phyloP scores from a whole-genome alignment of 2,888 invertebrate species.

The Hybos culiciformis region DNA sequence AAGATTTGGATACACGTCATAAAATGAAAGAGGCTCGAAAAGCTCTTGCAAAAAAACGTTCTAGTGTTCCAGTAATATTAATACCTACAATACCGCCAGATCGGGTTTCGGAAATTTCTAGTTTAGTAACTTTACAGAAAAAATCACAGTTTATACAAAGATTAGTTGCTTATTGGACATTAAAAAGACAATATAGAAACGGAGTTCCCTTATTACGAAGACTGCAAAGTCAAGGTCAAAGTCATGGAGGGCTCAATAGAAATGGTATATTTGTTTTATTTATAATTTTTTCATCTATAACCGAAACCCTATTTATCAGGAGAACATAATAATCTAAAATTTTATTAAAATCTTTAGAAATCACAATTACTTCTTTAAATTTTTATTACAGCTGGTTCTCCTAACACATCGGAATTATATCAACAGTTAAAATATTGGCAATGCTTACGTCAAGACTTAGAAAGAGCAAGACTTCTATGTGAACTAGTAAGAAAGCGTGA shows the following conservation, averaged over 20 bases:
- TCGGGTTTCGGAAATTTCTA: constrained; percentile 74
- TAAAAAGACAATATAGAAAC: constrained; percentile 87
- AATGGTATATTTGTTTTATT: constrained; percentile 41
- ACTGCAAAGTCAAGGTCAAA: constrained; percentile 50
- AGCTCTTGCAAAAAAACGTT: constrained; percentile 75
- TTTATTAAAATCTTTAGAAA: no score
- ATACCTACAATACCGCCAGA: constrained; percentile 88
- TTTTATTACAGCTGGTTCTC: constrained; percentile 27
- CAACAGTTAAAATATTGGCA: constrained; percentile 89
- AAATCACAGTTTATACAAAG: constrained; percentile 77
- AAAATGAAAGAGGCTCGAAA: constrained; percentile 82
- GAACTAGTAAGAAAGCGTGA: constrained; percentile 93
- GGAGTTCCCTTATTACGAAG: constrained; percentile 87
- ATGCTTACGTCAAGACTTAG: constrained; percentile 82
- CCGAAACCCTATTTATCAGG: no score
- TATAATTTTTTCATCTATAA: background rate
- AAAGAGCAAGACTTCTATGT: constrained; percentile 78
- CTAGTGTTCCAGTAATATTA: constrained; percentile 79
- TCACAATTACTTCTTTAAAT: background rate
- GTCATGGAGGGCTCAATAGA: constrained; percentile 38
- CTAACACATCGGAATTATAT: constrained; percentile 61
- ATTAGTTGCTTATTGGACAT: constrained; percentile 91
- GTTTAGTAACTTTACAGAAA: constrained; percentile 57
- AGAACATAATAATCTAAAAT: no score
- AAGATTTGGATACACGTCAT: constrained; percentile 54